A percentile compares a stretch with the other conserved stretches of the same genome.
These are phyloP conservation scores for Schizothorax lantsangensis DNA, from an alignment of 2,797 vertebrate species.

Conservation along the genomic window DNA sequence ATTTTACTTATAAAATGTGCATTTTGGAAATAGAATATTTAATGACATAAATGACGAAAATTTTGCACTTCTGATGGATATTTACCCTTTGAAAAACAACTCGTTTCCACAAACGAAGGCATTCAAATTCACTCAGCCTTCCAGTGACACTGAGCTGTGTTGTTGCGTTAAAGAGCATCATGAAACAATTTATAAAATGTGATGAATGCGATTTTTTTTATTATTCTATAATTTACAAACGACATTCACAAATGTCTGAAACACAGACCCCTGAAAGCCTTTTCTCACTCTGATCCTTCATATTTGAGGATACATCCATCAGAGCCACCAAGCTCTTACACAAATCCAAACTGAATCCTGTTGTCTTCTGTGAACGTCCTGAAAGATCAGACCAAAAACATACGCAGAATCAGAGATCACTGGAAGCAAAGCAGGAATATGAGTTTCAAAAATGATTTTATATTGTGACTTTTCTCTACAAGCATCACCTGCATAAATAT, in stretches of 20 bases:
- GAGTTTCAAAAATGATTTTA: not conserved
- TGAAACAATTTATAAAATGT: not conserved
- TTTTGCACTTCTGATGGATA: not conserved
- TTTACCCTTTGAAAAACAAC: constrained; percentile 43
- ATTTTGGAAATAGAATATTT: not conserved
- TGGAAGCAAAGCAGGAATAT: not conserved
- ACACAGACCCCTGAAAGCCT: not conserved
- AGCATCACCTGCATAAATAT: constrained; percentile 42
- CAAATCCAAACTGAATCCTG: constrained; percentile 72
- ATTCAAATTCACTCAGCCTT: constrained; percentile 49
- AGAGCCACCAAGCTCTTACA: constrained; percentile 81
- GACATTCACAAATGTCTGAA: not conserved
- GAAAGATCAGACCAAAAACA: constrained; percentile 15
- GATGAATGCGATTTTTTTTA: not conserved
- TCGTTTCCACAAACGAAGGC: constrained; percentile 34
- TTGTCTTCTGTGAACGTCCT: constrained; percentile 1
- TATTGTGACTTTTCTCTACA: too few relatives aligned
- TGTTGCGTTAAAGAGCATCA: constrained; percentile 34
- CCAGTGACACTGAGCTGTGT: constrained; percentile 52
- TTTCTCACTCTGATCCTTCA: not conserved
- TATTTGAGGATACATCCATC: constrained; percentile 84
- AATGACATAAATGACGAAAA: not conserved
- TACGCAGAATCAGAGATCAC: not conserved
- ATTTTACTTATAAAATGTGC: not conserved
- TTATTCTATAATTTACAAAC: not conserved